Evolutionary conservation across 2,888 invertebrate genomes (phyloP).

Genomic region (Belgica antarctica): DNA sequence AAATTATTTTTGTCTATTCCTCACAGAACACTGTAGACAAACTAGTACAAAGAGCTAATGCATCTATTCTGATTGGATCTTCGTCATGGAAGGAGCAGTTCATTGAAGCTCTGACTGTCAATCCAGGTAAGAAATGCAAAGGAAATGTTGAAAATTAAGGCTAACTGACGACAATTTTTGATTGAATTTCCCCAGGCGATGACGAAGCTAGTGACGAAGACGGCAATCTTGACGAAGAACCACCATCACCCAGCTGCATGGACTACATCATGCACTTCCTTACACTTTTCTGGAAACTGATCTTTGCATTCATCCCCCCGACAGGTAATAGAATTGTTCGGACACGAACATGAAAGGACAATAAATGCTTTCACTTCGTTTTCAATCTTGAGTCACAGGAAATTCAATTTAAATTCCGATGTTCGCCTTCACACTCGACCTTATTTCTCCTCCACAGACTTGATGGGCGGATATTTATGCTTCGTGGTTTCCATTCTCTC

Average conservation of each 20-base stretch:
- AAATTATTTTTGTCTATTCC: too few species aligned
- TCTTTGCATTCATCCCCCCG: constrained; percentile 97
- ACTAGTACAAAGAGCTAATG: constrained; percentile 94
- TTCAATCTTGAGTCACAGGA: too few species aligned
- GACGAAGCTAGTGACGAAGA: constrained; percentile 58
- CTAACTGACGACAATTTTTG: too few species aligned
- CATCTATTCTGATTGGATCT: constrained; percentile 88
- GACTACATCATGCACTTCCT: constrained; percentile 96
- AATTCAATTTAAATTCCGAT: too few species aligned
- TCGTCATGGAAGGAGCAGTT: constrained; percentile 99
- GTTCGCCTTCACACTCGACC: too few species aligned
- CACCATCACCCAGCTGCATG: constrained; percentile 74
- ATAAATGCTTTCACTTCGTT: not conserved
- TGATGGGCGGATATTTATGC: constrained; percentile 91
- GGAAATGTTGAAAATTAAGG: too few species aligned
- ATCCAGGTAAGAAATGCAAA: constrained; percentile 66
- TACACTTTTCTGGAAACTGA: constrained; percentile 96
- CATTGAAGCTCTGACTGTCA: constrained; percentile 91
- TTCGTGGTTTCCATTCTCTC: constrained; percentile 88
- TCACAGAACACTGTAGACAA: constrained; percentile 95
- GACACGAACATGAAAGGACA: too few species aligned
- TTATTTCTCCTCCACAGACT: constrained; percentile 62
- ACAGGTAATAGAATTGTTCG: constrained; percentile 69
- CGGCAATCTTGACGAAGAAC: constrained; percentile 59
- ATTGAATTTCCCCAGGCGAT: constrained; percentile 51